phyloP scores from a whole-genome alignment of 2,888 invertebrate species.

The Anodontia alba region DNA sequence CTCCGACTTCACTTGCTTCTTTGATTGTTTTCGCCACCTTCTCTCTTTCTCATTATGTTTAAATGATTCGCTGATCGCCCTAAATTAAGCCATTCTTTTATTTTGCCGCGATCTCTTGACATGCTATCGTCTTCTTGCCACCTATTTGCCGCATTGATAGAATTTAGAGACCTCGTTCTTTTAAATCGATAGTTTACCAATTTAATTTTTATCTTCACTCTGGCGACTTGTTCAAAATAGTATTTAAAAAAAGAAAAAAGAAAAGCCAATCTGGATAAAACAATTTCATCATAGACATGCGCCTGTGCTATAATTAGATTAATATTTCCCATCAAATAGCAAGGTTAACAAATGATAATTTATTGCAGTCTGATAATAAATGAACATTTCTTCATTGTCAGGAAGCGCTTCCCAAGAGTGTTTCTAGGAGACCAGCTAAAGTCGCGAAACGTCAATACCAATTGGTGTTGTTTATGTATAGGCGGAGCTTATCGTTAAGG shows the following conservation, averaged over 20 bases:
- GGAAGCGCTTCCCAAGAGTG: slow-evolving; percentile 24
- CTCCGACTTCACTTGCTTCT: neutral
- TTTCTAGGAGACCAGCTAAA: slow-evolving; percentile 37
- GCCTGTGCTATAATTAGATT: neutral
- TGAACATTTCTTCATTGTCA: slow-evolving; percentile 12
- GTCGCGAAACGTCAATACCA: slow-evolving; percentile 37
- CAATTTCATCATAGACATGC: too few species aligned
- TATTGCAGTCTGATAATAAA: slow-evolving; percentile 8
- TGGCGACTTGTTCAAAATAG: too few species aligned
- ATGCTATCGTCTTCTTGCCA: slow-evolving; percentile 39
- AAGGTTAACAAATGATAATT: neutral
- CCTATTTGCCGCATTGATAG: slow-evolving; percentile 41
- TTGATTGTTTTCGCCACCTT: slow-evolving; percentile 9
- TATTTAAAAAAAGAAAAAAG: too few species aligned
- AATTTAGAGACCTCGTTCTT: slow-evolving; percentile 27
- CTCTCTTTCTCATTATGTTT: slow-evolving; percentile 12
- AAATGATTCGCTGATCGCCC: slow-evolving; percentile 1
- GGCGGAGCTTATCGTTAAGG: slow-evolving; percentile 50
- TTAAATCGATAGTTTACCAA: neutral
- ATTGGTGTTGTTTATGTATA: slow-evolving; percentile 47
- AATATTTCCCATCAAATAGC: neutral
- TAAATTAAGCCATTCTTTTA: slow-evolving; percentile 4
- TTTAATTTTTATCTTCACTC: neutral
- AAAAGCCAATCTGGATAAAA: too few species aligned
- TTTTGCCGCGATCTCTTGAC: slow-evolving; percentile 32